Conservation (phyloP, 1,140 invertebrate genomes). For the Planococcus citri region DNA sequence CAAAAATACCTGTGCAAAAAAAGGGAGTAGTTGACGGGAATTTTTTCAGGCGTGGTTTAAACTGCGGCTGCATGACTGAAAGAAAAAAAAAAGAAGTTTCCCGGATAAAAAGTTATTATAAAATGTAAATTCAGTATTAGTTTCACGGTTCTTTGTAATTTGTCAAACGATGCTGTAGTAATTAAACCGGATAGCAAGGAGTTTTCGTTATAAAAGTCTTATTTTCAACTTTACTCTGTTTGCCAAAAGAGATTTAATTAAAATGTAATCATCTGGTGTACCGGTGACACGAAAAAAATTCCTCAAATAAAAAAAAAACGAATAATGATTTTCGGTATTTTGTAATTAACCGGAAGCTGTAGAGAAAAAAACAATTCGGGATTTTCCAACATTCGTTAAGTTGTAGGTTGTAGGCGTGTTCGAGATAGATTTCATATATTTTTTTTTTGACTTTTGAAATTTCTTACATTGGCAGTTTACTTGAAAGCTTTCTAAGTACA, state of each 20-base stretch:
- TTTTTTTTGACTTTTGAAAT: no score
- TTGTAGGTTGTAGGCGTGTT: no score
- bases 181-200: not conserved
- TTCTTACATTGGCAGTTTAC: not conserved
- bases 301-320: no score
- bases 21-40: no score
- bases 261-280: constrained; percentile 6
- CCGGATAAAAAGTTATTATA: constrained; percentile 16
- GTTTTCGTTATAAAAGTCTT: not conserved
- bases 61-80: no score
- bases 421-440: no score
- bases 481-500: not conserved
- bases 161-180: constrained; percentile 13
- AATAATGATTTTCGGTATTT: no score
- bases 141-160: constrained; percentile 14
- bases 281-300: not conserved
- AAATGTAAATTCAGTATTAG: constrained; percentile 18
- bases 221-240: not conserved
- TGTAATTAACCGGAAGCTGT: not conserved
- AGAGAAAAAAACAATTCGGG: no score
- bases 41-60: no score
- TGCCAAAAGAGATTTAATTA: constrained; percentile 10
- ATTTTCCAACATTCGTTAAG: no score
- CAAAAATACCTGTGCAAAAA: not conserved
- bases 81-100: constrained; percentile 6